These are phyloP conservation scores for Erebia aethiops DNA, from an alignment of 2,888 invertebrate species.

Conservation along the genomic window DNA sequence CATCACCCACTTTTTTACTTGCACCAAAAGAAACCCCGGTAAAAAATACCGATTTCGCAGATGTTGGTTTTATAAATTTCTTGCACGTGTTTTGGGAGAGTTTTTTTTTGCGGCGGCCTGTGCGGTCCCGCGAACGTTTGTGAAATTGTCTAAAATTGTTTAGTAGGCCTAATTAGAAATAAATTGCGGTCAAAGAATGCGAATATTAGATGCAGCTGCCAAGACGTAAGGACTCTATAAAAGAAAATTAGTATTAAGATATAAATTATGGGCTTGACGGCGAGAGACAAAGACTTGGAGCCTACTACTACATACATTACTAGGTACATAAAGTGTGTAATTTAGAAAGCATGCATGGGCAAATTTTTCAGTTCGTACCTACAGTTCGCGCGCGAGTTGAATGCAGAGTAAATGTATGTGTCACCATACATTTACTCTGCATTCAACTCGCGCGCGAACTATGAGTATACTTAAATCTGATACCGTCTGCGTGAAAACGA, in stretches of 20 bases:
- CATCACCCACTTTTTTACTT: constrained; percentile 61
- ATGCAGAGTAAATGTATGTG: no score
- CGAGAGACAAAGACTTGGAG: no score
- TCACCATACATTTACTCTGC: no score
- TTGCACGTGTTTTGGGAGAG: constrained; percentile 71
- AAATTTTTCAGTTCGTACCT: no score
- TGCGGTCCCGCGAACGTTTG: constrained; percentile 60
- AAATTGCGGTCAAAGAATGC: constrained; percentile 54
- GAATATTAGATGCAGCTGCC: constrained; percentile 51
- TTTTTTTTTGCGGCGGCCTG: constrained; percentile 47
- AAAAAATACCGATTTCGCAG: constrained; percentile 78
- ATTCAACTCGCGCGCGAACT: no score
- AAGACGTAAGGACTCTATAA: constrained; percentile 7
- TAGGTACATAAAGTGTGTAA: no score
- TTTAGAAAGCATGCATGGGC: no score
- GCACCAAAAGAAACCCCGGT: constrained; percentile 65
- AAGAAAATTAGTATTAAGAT: neutral
- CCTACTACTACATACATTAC: no score
- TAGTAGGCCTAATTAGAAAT: constrained; percentile 60
- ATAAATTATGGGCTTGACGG: no score
- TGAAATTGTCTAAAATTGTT: constrained; percentile 59
- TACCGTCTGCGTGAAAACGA: no score
- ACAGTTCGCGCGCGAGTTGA: no score
- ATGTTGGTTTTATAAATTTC: constrained; percentile 81
- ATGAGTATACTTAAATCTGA: no score